Base-by-base conservation (phyloP, 2,888 invertebrate species). In the Drosophila borborema region DNA sequence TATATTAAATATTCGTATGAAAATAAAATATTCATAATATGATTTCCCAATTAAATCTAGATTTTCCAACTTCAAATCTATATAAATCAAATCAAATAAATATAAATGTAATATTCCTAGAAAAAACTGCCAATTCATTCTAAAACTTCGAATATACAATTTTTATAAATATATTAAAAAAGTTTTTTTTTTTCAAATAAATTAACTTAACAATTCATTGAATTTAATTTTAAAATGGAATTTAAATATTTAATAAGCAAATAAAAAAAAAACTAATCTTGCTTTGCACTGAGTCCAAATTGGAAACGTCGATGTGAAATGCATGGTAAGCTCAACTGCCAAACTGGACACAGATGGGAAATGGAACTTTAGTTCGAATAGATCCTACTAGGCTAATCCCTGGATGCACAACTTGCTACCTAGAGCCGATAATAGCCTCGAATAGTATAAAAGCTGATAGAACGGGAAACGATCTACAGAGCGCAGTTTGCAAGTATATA, bases 401-500 rank as follows among this genome's bases (percentile, higher is more conserved):
- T n/a, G 23, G 38, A 31, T 8, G 10, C 3, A 43, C 3, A 51
- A 43, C 48, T 34, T 36, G 49, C 49, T 56, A 56, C 14, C n/a
- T 20, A 31, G 38, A 45, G 69, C 51, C 54, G 46, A 55, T 31
- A 41, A 60, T 41, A n/a, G 38, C 62, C 48, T 61, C 61, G 36
- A 68, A 61, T 28, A 68, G 38, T 31, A 41, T 46, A 55, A 48
- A 61, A 20, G 41, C 14, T 54, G 46, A 54, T 53, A 34, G 6
- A 2, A 34, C 45, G 51, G 60, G 38, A 40, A 53, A 51, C 10
- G 69, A 69, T 48, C 69, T 69, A 38, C 55, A 51, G 38, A 40
- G 62, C 43, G 41, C 20, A 62, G 70, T 70, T 78, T 74, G 77
- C 74, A 77, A 77, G 77, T 70, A 72, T 63, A 55, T 49, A 10